Percentiles rank a stretch among this genome's conserved stretches.
Evolutionary conservation across 1,140 invertebrate genomes (phyloP).

Genomic region (Drosophila teissieri): DNA sequence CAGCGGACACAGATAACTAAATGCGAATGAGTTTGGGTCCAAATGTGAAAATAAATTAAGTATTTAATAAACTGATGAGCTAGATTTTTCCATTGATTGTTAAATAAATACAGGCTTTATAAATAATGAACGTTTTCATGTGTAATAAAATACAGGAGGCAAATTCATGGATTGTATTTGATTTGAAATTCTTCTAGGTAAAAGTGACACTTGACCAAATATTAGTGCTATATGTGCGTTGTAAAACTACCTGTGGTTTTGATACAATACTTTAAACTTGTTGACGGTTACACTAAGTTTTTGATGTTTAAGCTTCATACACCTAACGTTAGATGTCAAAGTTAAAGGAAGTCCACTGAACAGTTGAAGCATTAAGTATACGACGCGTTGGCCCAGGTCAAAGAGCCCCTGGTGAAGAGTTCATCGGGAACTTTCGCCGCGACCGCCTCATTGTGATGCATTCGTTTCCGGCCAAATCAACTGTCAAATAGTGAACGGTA

Average conservation of each 20-base stretch:
- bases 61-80: constrained; percentile 10
- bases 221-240: neutral
- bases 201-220: neutral
- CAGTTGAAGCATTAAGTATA: constrained; percentile 3
- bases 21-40: neutral
- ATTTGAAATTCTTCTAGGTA: neutral
- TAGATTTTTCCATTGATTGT: constrained; percentile 4
- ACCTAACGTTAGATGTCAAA: neutral
- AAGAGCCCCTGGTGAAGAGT: constrained; percentile 5
- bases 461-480: constrained; percentile 56
- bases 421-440: neutral
- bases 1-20: neutral
- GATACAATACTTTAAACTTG: too few relatives aligned
- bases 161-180: neutral
- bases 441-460: constrained; percentile 32
- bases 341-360: neutral
- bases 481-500: constrained; percentile 65
- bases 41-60: constrained; percentile 21
- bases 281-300: neutral
- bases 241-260: too few relatives aligned
- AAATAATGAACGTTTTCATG: neutral
- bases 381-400: neutral
- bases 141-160: neutral
- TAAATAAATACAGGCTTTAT: neutral
- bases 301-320: neutral